These are phyloP conservation scores for Heteromurus nitidus DNA, from an alignment of 2,888 invertebrate genomes.

Conservation along the genomic window DNA sequence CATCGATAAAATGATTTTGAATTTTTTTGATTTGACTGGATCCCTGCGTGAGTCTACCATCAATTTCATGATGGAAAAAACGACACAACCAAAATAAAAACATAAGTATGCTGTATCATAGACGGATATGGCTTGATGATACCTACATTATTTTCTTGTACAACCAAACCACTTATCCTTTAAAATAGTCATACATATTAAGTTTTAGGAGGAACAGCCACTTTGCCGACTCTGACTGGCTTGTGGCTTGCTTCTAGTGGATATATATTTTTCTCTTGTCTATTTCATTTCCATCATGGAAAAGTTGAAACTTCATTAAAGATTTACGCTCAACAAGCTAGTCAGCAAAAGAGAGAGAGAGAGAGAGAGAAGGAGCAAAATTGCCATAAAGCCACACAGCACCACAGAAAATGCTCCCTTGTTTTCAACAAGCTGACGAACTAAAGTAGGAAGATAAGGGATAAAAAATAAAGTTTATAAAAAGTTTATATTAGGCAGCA, in stretches of 20 bases:
- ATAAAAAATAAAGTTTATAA: constrained; percentile 25
- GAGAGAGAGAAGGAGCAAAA: neutral
- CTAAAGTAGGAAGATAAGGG: constrained; percentile 12
- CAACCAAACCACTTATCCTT: no score
- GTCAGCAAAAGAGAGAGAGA: constrained; percentile 4
- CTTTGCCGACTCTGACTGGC: constrained; percentile 16
- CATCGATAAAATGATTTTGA: constrained; percentile 50
- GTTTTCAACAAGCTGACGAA: neutral
- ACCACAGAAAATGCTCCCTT: neutral
- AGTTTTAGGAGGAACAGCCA: constrained; percentile 19
- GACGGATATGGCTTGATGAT: no score
- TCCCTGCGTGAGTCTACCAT: constrained; percentile 61
- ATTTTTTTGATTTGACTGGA: constrained; percentile 53
- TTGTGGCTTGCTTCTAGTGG: constrained; percentile 15
- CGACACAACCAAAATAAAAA: neutral
- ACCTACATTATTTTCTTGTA: no score
- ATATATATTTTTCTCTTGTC: constrained; percentile 34
- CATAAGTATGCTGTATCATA: no score
- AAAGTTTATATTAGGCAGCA: constrained; percentile 9
- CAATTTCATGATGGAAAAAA: constrained; percentile 33
- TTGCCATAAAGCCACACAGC: constrained; percentile 29
- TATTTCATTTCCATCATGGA: constrained; percentile 42
- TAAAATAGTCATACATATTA: constrained; percentile 47
- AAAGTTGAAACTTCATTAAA: constrained; percentile 53
- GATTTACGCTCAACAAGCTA: constrained; percentile 47